Percentiles rank a stretch among this genome's conserved stretches.
Evolutionary conservation across 2,888 invertebrate species (phyloP).

Genomic region (Phanerotoma sp.): DNA sequence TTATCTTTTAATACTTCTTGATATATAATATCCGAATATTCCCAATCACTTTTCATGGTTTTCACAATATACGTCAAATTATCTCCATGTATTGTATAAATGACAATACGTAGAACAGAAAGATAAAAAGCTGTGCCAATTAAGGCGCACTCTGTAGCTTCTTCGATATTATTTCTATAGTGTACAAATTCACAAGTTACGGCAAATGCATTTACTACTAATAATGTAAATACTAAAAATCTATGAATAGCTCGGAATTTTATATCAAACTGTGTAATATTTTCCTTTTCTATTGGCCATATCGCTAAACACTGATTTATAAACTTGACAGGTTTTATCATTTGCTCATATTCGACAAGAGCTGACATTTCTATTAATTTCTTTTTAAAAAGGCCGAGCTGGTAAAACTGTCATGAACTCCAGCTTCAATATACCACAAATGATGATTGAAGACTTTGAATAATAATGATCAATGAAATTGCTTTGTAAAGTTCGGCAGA

Average conservation of each 20-base stretch:
- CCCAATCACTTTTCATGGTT: slow-evolving; percentile 47
- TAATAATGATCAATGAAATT: too few relatives aligned
- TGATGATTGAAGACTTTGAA: too few relatives aligned
- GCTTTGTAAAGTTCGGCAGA: too few relatives aligned
- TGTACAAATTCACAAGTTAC: slow-evolving; percentile 37
- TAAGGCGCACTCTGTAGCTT: slow-evolving; percentile 45
- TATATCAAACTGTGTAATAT: background rate
- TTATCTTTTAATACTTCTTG: slow-evolving; percentile 36
- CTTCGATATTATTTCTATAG: slow-evolving; percentile 39
- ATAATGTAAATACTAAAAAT: slow-evolving; percentile 32
- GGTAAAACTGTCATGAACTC: too few relatives aligned
- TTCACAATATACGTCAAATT: slow-evolving; percentile 42
- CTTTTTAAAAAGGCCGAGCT: too few relatives aligned
- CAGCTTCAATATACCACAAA: too few relatives aligned
- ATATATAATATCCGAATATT: slow-evolving; percentile 31
- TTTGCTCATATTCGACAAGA: background rate
- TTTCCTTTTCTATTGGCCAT: background rate
- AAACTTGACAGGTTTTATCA: background rate
- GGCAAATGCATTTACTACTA: slow-evolving; percentile 19
- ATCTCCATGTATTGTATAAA: slow-evolving; percentile 36
- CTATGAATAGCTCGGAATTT: slow-evolving; percentile 30
- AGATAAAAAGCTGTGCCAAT: slow-evolving; percentile 38
- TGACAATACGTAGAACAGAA: slow-evolving; percentile 36
- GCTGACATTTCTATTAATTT: slow-evolving; percentile 1
- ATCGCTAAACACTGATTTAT: background rate